A percentile compares a stretch with the other conserved stretches of the same genome.
Evolutionary conservation across 2,113 vertebrate species (phyloP).

Genomic region (Ceyx margarethae): DNA sequence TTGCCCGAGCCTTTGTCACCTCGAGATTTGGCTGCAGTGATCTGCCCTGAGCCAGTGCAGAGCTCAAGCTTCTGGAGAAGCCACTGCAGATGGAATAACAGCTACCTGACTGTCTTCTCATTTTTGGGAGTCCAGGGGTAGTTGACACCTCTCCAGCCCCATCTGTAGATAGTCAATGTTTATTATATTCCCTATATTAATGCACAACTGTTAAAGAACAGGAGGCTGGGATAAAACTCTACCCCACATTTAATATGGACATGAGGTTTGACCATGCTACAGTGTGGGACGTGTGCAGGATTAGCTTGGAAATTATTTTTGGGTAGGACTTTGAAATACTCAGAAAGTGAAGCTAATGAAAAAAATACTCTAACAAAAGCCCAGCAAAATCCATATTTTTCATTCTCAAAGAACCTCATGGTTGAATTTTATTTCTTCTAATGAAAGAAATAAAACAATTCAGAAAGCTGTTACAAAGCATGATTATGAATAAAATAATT

Average conservation of each 20-base stretch:
- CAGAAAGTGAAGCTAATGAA: constrained; percentile 29
- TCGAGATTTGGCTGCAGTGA: background rate
- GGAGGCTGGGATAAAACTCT: background rate
- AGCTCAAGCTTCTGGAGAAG: background rate
- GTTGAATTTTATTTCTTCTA: constrained; percentile 17
- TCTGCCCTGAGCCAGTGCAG: background rate
- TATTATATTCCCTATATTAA: background rate
- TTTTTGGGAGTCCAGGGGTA: background rate
- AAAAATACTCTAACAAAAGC: background rate
- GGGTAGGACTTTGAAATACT: background rate
- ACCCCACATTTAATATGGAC: background rate
- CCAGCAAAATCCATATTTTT: background rate
- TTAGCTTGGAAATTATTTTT: background rate
- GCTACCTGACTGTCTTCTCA: background rate
- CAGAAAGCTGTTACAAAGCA: constrained; percentile 2
- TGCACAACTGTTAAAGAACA: background rate
- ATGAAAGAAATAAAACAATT: constrained; percentile 17
- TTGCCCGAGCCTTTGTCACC: background rate
- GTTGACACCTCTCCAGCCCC: background rate
- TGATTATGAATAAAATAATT: constrained; percentile 10
- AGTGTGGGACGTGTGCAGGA: background rate
- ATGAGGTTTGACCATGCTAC: background rate
- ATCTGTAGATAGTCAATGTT: background rate
- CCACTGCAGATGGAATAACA: background rate
- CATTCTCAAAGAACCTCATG: background rate